phyloP scores from a whole-genome alignment of 2,113 vertebrate genomes.

The Thryonomys swinderianus region DNA sequence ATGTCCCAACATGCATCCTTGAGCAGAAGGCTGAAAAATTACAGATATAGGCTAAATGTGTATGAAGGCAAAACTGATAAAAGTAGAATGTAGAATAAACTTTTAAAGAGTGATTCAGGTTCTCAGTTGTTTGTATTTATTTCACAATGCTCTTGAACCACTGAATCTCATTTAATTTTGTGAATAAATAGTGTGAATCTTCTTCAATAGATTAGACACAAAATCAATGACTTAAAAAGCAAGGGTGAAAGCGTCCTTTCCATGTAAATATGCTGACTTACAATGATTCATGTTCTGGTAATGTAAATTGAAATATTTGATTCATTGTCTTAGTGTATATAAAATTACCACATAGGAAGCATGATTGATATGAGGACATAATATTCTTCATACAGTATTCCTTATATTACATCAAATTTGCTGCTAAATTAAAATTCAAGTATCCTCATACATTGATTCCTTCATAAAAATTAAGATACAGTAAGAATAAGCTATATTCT shows the following conservation, averaged over 20 bases:
- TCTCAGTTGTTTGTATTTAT: not conserved
- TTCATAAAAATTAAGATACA: constrained; percentile 17
- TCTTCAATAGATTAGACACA: not conserved
- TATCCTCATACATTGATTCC: not conserved
- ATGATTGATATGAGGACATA: not conserved
- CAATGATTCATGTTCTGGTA: not conserved
- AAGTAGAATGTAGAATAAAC: not conserved
- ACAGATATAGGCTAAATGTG: not conserved
- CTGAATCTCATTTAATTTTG: constrained; percentile 1
- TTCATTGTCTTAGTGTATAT: not conserved
- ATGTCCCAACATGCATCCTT: not conserved
- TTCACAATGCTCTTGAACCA: not conserved
- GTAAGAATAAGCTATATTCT: not conserved
- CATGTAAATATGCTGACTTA: not conserved
- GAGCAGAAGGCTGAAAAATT: not conserved
- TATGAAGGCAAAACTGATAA: not conserved
- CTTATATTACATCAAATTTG: not conserved
- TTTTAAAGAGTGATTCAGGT: not conserved
- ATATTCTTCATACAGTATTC: not conserved
- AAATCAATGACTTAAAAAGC: not conserved
- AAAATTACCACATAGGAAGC: not conserved
- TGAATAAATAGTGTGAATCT: not conserved
- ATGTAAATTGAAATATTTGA: constrained; percentile 1
- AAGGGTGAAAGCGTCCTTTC: not conserved
- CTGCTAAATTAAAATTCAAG: constrained; percentile 22